Conservation (phyloP, 1,140 invertebrate species). For the Drosophila guanche region DNA sequence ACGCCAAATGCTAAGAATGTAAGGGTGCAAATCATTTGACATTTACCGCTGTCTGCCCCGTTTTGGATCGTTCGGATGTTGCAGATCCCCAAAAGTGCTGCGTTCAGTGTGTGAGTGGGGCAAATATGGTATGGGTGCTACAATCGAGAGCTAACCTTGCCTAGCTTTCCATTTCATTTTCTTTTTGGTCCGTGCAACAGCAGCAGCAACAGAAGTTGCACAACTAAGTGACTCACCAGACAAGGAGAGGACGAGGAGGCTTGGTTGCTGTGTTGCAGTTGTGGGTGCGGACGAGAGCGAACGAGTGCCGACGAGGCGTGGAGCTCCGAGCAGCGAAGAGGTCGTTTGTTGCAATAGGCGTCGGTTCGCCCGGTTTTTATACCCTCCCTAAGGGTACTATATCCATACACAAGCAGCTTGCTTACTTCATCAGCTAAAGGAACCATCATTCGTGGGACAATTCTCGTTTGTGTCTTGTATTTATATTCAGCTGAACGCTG, state of each 20-base stretch:
- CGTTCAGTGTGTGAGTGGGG: constrained; percentile 51
- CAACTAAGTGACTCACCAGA: constrained; percentile 57
- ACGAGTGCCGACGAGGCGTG: too few relatives aligned
- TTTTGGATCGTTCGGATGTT: neutral
- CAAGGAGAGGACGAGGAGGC: constrained; percentile 27
- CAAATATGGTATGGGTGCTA: constrained; percentile 5
- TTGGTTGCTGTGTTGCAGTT: constrained; percentile 36
- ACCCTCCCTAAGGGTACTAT: too few relatives aligned
- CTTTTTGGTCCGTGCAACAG: constrained; percentile 18
- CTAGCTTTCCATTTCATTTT: constrained; percentile 65
- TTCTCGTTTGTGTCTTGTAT: too few relatives aligned
- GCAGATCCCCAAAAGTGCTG: constrained; percentile 28
- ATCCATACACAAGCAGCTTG: too few relatives aligned
- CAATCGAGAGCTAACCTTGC: constrained; percentile 57
- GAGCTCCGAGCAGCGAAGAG: constrained; percentile 7
- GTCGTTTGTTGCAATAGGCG: constrained; percentile 49
- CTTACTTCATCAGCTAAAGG: too few relatives aligned
- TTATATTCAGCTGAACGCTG: too few relatives aligned
- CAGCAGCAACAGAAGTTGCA: constrained; percentile 44
- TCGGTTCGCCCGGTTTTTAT: constrained; percentile 21
- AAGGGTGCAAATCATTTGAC: constrained; percentile 63
- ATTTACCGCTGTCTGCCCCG: constrained; percentile 39
- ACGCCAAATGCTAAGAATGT: constrained; percentile 70
- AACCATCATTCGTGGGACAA: too few relatives aligned
- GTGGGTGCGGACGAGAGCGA: constrained; percentile 51